These are phyloP conservation scores for Eremophila alpestris DNA, from an alignment of 2,797 vertebrate species.

Conservation along the genomic window DNA sequence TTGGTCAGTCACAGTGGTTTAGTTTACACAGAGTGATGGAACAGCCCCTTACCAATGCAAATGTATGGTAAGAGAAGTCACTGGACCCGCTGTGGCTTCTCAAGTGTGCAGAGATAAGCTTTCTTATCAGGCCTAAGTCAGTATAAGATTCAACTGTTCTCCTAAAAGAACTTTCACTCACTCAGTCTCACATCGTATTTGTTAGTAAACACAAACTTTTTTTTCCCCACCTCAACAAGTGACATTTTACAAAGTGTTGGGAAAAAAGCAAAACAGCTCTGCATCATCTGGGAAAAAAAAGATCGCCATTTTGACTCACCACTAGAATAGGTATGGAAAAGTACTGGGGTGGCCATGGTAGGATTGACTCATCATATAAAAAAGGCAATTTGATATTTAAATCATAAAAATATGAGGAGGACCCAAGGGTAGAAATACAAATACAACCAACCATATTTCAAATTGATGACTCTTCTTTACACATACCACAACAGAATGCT, in stretches of 20 bases:
- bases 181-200: background rate
- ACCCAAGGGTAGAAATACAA: background rate
- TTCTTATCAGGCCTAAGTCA: background rate
- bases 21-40: background rate
- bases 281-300: background rate
- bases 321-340: background rate
- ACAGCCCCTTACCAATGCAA: background rate
- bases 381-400: background rate
- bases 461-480: background rate
- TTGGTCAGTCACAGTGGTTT: background rate
- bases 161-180: background rate
- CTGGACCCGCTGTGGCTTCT: background rate
- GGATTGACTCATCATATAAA: background rate
- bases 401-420: background rate
- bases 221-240: background rate
- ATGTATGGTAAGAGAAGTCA: background rate
- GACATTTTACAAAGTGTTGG: background rate
- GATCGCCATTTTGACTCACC: background rate
- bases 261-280: background rate
- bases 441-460: background rate
- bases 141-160: background rate
- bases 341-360: background rate
- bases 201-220: background rate
- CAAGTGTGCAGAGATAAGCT: slow-evolving; percentile 1
- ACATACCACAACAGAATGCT: background rate